Conservation (phyloP, 2,113 vertebrate species). For the Saccopteryx bilineata region DNA sequence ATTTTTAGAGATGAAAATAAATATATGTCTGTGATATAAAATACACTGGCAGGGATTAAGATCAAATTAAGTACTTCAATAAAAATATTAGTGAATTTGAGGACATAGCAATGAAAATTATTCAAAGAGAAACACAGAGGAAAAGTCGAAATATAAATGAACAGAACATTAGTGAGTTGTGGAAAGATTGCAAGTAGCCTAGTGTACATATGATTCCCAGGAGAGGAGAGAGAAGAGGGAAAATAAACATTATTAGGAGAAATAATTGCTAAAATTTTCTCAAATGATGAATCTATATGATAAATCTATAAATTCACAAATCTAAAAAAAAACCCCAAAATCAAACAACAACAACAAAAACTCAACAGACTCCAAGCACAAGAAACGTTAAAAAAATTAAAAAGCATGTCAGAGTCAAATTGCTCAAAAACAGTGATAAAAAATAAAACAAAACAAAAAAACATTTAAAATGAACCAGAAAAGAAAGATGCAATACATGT, state of each 20-base stretch:
- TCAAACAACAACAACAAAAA: not conserved
- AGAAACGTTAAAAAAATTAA: conserved; percentile 27
- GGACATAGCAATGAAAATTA: conserved; percentile 30
- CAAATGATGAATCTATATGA: not conserved
- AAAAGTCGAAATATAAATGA: conserved; percentile 54
- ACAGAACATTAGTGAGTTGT: conserved; percentile 19
- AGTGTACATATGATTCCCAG: not conserved
- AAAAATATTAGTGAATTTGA: conserved; percentile 49
- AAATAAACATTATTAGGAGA: conserved; percentile 52
- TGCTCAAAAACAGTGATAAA: not conserved
- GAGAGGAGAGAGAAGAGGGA: not conserved
- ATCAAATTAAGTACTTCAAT: conserved; percentile 17
- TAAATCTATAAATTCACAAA: conserved; percentile 27
- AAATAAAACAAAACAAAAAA: not conserved
- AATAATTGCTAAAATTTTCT: not conserved
- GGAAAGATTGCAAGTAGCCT: not conserved
- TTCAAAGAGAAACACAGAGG: conserved; percentile 34
- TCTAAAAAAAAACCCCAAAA: conserved; percentile 16
- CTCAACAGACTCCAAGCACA: not conserved
- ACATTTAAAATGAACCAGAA: not conserved
- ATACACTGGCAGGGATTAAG: not conserved
- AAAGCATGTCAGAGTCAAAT: not conserved
- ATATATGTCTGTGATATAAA: conserved; percentile 38
- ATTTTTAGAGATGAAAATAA: conserved; percentile 54
- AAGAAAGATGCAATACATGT: not conserved